phyloP scores from a whole-genome alignment of 2,797 vertebrate species.

The Manis pentadactyla region DNA sequence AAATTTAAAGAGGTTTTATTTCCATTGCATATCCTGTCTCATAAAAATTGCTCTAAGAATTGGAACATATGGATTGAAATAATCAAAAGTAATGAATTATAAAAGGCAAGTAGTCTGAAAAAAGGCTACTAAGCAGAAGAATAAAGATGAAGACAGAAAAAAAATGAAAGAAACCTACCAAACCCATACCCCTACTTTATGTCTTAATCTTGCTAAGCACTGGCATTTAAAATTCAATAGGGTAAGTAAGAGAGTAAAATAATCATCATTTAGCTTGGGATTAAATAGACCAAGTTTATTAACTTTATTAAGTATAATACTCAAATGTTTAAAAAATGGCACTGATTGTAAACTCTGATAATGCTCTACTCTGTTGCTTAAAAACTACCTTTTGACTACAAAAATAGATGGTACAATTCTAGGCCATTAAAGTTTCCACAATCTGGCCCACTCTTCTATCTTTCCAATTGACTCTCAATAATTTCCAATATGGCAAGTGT shows the following conservation, averaged over 20 bases:
- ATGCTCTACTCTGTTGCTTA: background rate
- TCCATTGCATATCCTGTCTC: background rate
- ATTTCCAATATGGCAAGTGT: background rate
- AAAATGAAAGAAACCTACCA: background rate
- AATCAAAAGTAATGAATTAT: background rate
- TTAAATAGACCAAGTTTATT: background rate
- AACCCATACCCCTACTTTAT: background rate
- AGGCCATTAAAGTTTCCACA: background rate
- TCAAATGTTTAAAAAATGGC: background rate
- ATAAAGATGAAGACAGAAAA: conserved; percentile 3
- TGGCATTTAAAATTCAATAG: background rate
- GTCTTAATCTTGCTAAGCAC: background rate
- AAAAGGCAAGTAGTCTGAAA: background rate
- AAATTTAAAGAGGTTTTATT: conserved; percentile 4
- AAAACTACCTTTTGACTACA: background rate
- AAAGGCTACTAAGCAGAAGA: background rate
- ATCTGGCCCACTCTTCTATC: background rate
- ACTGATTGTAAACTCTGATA: background rate
- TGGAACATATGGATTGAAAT: background rate
- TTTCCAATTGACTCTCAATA: background rate
- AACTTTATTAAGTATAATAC: background rate
- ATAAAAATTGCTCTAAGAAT: background rate
- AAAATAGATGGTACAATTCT: conserved; percentile 15
- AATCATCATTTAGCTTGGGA: background rate
- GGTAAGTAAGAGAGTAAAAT: background rate